phyloP scores from a whole-genome alignment of 1,140 invertebrate species.

The Camponotus vicinus region DNA sequence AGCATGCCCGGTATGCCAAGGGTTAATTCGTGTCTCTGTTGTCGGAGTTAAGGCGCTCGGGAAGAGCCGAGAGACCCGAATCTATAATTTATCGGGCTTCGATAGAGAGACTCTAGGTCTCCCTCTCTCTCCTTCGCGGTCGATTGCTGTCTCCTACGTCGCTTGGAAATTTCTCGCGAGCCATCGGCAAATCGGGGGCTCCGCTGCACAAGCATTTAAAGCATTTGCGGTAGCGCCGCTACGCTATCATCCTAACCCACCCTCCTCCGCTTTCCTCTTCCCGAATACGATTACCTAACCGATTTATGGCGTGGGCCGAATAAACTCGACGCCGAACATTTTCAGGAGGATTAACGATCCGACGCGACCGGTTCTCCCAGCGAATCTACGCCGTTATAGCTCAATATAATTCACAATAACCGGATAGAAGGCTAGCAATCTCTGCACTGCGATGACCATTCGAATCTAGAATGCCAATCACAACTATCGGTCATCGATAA shows the following conservation, averaged over 20 bases:
- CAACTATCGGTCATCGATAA: slow-evolving; percentile 4
- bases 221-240: slow-evolving; percentile 57
- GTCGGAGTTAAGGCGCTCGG: slow-evolving; percentile 41
- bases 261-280: background rate
- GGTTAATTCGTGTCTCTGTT: slow-evolving; percentile 49
- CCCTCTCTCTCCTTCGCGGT: slow-evolving; percentile 32
- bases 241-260: slow-evolving; percentile 43
- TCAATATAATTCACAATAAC: slow-evolving; percentile 51
- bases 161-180: slow-evolving; percentile 63
- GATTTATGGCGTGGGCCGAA: slow-evolving; percentile 63
- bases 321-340: slow-evolving; percentile 62
- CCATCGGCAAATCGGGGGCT: slow-evolving; percentile 50
- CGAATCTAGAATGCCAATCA: background rate
- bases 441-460: slow-evolving; percentile 17
- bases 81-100: slow-evolving; percentile 63
- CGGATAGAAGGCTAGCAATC: slow-evolving; percentile 30
- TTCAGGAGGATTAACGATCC: slow-evolving; percentile 57
- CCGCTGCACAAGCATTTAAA: slow-evolving; percentile 58
- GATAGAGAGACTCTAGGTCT: slow-evolving; percentile 35
- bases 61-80: slow-evolving; percentile 52
- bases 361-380: slow-evolving; percentile 4
- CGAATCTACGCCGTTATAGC: slow-evolving; percentile 10
- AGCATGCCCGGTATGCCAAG: background rate
- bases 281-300: slow-evolving; percentile 62
- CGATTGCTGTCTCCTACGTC: slow-evolving; percentile 42